Percentiles rank a stretch among this genome's conserved stretches.
Evolutionary conservation across 92 coral and sea anemone genomes (phyloP).

Genomic region (Heliopora coerulea): DNA sequence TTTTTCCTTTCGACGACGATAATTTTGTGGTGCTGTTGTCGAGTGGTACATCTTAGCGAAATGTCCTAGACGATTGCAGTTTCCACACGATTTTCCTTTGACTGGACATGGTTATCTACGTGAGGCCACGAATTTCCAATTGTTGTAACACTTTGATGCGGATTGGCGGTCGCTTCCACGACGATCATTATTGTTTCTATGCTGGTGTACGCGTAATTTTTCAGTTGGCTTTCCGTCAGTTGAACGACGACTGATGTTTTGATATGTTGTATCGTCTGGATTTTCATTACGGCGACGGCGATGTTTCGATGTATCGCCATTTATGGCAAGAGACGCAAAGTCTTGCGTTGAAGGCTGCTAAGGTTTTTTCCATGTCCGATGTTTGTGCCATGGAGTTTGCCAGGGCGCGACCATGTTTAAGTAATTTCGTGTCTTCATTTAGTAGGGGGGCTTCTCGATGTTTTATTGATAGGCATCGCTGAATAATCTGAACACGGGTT

Average conservation of each 20-base stretch:
- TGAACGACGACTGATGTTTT: not conserved
- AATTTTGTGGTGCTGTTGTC: not conserved
- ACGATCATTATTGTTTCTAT: conserved; percentile 3
- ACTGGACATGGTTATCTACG: not conserved
- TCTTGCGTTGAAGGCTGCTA: conserved; percentile 10
- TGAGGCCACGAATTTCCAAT: conserved; percentile 26
- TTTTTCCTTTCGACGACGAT: not conserved
- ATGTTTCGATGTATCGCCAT: not conserved
- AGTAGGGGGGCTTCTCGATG: too few species aligned
- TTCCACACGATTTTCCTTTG: not conserved
- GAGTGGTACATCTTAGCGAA: conserved; percentile 16
- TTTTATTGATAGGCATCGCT: too few species aligned
- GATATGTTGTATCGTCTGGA: not conserved
- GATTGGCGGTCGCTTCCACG: not conserved
- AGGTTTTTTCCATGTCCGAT: too few species aligned
- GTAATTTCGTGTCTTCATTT: too few species aligned
- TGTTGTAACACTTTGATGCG: conserved; percentile 2
- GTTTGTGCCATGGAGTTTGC: too few species aligned
- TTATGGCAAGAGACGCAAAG: not conserved
- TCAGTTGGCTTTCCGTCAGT: not conserved
- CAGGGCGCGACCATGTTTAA: too few species aligned
- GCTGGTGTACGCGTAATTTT: not conserved
- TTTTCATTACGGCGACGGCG: not conserved
- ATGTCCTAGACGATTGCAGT: conserved; percentile 20
- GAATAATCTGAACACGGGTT: too few species aligned